These are phyloP conservation scores for Caerostris extrusa DNA, from an alignment of 1,140 invertebrate genomes.

Conservation along the genomic window DNA sequence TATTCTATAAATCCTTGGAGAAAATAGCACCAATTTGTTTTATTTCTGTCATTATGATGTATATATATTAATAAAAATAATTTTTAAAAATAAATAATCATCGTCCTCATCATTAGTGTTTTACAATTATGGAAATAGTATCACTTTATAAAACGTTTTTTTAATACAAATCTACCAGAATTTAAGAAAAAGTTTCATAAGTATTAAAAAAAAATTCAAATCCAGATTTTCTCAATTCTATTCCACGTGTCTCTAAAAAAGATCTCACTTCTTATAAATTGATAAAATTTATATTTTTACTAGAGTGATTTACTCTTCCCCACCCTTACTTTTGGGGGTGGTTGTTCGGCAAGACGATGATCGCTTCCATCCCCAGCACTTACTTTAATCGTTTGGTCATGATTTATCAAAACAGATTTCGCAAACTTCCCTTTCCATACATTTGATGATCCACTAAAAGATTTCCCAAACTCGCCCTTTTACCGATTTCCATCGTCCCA, in stretches of 20 bases:
- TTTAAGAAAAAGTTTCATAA: too few species aligned
- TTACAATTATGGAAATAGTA: too few species aligned
- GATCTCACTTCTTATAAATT: background rate
- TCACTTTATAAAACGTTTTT: too few species aligned
- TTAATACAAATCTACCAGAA: too few species aligned
- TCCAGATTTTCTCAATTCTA: background rate
- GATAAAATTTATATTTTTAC: background rate
- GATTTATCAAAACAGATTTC: conserved; percentile 36
- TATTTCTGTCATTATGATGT: too few species aligned
- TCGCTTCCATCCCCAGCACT: background rate
- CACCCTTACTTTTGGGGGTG: background rate
- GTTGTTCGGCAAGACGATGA: background rate
- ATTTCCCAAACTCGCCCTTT: conserved; percentile 20
- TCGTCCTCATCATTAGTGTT: too few species aligned
- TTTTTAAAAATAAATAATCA: too few species aligned
- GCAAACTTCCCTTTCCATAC: background rate
- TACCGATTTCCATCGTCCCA: background rate
- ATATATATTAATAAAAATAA: too few species aligned
- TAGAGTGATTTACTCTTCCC: background rate
- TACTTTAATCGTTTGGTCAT: conserved; percentile 28
- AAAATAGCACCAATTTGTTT: too few species aligned
- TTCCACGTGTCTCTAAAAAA: background rate
- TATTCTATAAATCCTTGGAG: too few species aligned
- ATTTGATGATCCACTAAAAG: conserved; percentile 7
- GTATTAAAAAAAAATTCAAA: too few species aligned